Evolutionary conservation across 2,113 vertebrate genomes (phyloP).

Genomic region (Platysternon megacephalum): DNA sequence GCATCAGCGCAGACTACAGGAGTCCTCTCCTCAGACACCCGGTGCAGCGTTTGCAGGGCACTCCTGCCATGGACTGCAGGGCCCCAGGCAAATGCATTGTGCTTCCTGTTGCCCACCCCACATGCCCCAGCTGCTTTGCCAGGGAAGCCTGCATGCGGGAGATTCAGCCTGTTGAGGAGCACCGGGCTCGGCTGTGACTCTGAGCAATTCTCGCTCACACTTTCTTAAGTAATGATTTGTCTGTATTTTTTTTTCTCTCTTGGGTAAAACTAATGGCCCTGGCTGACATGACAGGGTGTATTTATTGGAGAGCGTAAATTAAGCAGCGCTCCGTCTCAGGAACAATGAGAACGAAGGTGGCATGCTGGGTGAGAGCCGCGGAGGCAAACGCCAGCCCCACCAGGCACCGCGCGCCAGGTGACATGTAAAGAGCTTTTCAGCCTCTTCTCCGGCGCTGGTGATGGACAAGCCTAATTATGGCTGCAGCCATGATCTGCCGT

Average conservation of each 20-base stretch:
- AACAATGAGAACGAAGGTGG: neutral
- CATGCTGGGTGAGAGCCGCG: neutral
- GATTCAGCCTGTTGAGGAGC: accelerated
- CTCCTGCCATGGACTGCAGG: too few relatives aligned
- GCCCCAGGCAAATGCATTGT: too few relatives aligned
- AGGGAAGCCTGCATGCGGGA: accelerated
- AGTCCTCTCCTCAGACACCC: too few relatives aligned
- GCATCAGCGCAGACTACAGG: too few relatives aligned
- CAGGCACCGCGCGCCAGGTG: neutral
- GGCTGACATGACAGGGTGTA: neutral
- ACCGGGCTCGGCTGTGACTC: neutral
- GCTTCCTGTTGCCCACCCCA: too few relatives aligned
- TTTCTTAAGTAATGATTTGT: neutral
- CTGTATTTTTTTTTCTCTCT: neutral
- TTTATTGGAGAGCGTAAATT: neutral
- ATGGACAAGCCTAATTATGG: constrained; percentile 73
- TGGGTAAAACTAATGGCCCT: neutral
- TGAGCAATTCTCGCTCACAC: accelerated
- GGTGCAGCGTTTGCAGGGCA: too few relatives aligned
- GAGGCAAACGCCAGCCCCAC: neutral
- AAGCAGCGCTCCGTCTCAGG: neutral
- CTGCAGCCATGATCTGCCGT: constrained; percentile 11
- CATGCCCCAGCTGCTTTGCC: neutral
- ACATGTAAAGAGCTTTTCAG: too few relatives aligned
- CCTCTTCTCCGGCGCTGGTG: neutral